These are phyloP conservation scores for Prenolepis imparis DNA, from an alignment of 2,888 invertebrate species.

Conservation along the genomic window DNA sequence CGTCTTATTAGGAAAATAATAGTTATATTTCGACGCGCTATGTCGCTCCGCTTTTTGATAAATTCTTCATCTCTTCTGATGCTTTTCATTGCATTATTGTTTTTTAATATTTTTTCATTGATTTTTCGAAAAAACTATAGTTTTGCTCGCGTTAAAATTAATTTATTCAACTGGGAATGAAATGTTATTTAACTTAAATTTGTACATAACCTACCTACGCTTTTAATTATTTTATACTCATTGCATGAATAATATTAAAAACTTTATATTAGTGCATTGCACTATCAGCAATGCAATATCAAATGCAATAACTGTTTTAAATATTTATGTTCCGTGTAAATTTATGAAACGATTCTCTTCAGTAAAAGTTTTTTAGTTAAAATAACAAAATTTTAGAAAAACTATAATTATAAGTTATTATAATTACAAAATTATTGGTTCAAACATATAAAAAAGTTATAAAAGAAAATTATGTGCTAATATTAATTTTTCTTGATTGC, in stretches of 20 bases:
- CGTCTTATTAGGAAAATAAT: constrained; percentile 16
- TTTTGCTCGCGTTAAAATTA: not conserved
- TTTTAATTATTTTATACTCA: too few relatives aligned
- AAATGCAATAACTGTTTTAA: not conserved
- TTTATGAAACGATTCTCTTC: not conserved
- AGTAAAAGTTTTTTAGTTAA: not conserved
- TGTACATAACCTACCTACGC: constrained; percentile 4
- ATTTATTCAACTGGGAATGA: not conserved
- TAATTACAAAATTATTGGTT: not conserved
- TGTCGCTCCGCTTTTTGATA: not conserved
- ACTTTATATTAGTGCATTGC: not conserved
- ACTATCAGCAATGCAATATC: too few relatives aligned
- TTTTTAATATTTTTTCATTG: not conserved
- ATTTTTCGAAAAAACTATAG: not conserved
- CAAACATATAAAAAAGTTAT: not conserved
- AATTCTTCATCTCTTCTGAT: not conserved
- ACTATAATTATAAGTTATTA: not conserved
- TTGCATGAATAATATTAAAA: not conserved
- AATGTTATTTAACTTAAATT: constrained; percentile 15
- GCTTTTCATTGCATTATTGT: not conserved
- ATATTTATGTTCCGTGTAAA: not conserved
- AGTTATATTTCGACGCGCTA: constrained; percentile 22
- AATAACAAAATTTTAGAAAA: not conserved
- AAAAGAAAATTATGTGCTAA: not conserved
- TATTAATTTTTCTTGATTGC: not conserved